phyloP scores from a whole-genome alignment of 2,888 invertebrate genomes.

The Phanerotoma sp. region DNA sequence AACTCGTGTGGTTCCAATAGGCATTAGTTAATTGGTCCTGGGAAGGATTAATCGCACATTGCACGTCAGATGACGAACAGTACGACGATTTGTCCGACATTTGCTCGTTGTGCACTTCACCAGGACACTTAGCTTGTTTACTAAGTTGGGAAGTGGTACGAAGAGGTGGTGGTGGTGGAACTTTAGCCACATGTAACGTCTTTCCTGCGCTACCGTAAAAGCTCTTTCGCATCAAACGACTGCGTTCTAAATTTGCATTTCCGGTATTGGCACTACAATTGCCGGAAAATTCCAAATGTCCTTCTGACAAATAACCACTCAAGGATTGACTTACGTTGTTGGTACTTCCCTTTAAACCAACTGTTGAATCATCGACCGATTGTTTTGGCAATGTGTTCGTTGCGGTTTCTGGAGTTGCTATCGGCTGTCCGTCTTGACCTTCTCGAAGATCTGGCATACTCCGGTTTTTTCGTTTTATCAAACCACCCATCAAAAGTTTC shows the following conservation, averaged over 20 bases:
- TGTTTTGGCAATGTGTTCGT: constrained; percentile 49
- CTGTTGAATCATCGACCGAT: constrained; percentile 74
- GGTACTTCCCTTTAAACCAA: constrained; percentile 69
- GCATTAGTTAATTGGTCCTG: constrained; percentile 55
- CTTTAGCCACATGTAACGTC: constrained; percentile 79
- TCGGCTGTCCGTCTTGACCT: constrained; percentile 63
- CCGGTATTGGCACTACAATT: constrained; percentile 62
- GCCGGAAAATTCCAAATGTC: constrained; percentile 76
- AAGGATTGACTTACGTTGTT: constrained; percentile 64
- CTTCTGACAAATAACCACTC: constrained; percentile 85
- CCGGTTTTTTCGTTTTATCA: constrained; percentile 84
- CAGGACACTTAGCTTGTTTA: constrained; percentile 65
- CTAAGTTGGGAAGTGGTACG: constrained; percentile 84
- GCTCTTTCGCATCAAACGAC: constrained; percentile 85
- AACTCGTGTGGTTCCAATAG: constrained; percentile 50
- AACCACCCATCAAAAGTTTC: constrained; percentile 85
- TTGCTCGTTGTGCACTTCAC: constrained; percentile 60
- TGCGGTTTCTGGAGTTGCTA: constrained; percentile 52
- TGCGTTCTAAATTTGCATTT: constrained; percentile 76
- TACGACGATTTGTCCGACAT: constrained; percentile 44
- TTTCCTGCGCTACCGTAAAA: constrained; percentile 84
- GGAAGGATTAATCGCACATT: constrained; percentile 51
- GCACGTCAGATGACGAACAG: constrained; percentile 36
- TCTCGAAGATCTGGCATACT: constrained; percentile 92
- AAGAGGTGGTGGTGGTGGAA: constrained; percentile 81